Percentiles rank a stretch among this genome's conserved stretches.
These are phyloP conservation scores for Tragelaphus strepsiceros DNA, from an alignment of 2,113 vertebrate genomes.

Conservation along the genomic window DNA sequence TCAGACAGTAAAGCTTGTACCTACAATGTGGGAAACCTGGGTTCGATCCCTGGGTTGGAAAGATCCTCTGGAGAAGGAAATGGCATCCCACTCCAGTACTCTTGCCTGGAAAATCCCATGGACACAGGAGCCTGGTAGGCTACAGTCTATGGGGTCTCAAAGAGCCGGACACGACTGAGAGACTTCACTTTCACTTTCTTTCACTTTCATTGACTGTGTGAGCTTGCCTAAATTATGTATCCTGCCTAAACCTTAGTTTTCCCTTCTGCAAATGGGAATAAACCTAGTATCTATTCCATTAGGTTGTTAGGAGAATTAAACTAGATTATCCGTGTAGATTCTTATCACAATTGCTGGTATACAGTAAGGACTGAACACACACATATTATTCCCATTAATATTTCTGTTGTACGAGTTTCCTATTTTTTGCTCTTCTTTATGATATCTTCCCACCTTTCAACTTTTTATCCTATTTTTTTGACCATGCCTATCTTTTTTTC, in stretches of 20 bases:
- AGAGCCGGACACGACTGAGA: no score
- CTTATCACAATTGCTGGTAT: not conserved
- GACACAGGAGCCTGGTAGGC: no score
- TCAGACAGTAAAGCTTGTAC: no score
- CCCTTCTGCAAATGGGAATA: not conserved
- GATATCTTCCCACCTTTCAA: not conserved
- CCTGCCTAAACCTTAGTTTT: not conserved
- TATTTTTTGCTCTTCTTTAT: not conserved
- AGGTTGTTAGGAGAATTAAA: not conserved
- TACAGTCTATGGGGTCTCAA: no score
- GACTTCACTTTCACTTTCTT: no score
- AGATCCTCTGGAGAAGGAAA: no score
- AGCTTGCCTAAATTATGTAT: not conserved
- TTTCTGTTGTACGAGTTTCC: not conserved
- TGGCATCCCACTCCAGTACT: no score
- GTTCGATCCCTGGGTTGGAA: no score
- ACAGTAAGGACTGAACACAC: not conserved
- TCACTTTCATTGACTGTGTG: not conserved
- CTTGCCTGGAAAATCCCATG: no score
- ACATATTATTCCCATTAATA: not conserved
- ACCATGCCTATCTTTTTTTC: not conserved
- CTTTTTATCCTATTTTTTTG: not conserved
- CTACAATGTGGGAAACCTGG: no score
- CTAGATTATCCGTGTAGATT: not conserved
- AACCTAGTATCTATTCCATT: not conserved